Evolutionary conservation across 2,113 vertebrate genomes (phyloP).

Genomic region (Tichodroma muraria): DNA sequence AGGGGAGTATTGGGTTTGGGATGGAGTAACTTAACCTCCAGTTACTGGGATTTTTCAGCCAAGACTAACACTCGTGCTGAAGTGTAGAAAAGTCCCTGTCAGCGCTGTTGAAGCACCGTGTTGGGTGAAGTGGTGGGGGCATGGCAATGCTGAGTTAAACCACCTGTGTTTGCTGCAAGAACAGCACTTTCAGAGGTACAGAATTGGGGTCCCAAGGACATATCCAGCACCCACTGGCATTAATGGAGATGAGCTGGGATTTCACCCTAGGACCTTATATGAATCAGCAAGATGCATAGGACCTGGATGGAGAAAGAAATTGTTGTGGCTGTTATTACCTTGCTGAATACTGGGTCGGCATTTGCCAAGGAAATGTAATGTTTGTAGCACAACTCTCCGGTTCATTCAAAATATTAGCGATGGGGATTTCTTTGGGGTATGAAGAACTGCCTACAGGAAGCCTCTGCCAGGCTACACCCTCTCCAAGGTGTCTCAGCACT

Average conservation of each 20-base stretch:
- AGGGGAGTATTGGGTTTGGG: background rate
- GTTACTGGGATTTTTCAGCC: background rate
- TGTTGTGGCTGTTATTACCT: background rate
- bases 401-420: background rate
- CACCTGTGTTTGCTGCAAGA: background rate
- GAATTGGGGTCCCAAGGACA: rapidly evolving
- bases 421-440: background rate
- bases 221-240: background rate
- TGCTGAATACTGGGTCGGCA: background rate
- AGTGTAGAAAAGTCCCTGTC: slow-evolving; percentile 22
- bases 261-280: background rate
- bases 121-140: background rate
- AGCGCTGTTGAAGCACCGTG: background rate
- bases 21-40: background rate
- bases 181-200: background rate
- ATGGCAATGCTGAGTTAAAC: background rate
- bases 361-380: background rate
- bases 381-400: background rate
- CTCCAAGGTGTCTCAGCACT: rapidly evolving
- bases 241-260: background rate
- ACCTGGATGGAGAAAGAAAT: background rate
- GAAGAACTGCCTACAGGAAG: background rate
- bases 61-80: background rate
- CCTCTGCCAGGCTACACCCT: background rate
- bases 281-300: background rate